Evolutionary conservation across 1,140 invertebrate species (phyloP), one percentile per base, ranked within the genome.

Genomic region (Drosophila santomea): DNA sequence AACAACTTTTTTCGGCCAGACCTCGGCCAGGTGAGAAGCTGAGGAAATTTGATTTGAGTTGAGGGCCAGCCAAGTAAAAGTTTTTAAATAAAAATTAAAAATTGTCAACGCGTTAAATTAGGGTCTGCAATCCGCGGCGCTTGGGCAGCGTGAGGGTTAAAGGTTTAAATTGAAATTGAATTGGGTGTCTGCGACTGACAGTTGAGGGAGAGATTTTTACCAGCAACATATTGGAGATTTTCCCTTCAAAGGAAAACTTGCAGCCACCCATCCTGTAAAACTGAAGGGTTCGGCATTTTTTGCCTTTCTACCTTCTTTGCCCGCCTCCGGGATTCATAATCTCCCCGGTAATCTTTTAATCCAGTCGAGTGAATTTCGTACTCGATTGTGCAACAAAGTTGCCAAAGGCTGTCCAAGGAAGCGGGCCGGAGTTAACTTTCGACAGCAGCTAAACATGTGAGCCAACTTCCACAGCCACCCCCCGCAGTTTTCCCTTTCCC

Each of bases 21-120:
- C 32, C 50, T 68, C 44, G 51, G 69, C 56, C 47, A 74, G 78
- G 61, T 54, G 64, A 51, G 50, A 81, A 62, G 58, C 47, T 60
- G 72, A 62, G 71, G 76, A 71, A 79, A 83, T 79, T 83, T 83
- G 80, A 88, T 77, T 88, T 71, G 67, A 77, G 78, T 67, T 71
- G 77, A 78, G 72, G 79, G 79, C 68, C 60, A 59, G 63, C 61
- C 68, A 74, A 64, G 75, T 60, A 58, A 78, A 89, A 89, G 73
- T 89, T 89, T 89, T 89, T 78, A 84, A 89, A 89, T 84, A 89
- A 89, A 88, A 88, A 89, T 89, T 89, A 84, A 84, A 89, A 89
- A 89, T 89, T 89, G 85, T 84, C 77, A 89, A 89, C 73, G 84
- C 80, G 80, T 89, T 80, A 89, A 89, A 89, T 89, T 89, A 80